Percentiles rank a stretch among this genome's conserved stretches.
phyloP scores from a whole-genome alignment of 2,113 vertebrate species.

The Chloropsis cyanopogon region DNA sequence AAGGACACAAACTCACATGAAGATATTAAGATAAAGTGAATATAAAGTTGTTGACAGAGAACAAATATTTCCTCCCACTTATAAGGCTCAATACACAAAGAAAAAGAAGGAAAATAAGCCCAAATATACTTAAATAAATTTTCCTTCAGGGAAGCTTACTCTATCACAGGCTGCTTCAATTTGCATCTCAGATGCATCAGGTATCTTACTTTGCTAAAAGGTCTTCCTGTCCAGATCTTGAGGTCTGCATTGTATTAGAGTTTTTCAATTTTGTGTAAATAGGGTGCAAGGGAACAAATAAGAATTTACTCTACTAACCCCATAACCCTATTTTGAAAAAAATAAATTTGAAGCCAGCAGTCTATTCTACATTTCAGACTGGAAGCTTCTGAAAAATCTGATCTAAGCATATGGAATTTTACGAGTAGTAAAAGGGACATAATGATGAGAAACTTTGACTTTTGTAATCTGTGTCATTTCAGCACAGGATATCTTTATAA shows the following conservation, averaged over 20 bases:
- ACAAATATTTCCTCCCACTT: background rate
- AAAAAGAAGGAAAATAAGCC: background rate
- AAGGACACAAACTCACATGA: background rate
- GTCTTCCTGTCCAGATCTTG: background rate
- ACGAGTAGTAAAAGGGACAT: background rate
- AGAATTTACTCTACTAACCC: background rate
- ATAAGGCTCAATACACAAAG: background rate
- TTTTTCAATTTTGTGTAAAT: background rate
- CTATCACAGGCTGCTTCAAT: background rate
- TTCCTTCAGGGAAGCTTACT: background rate
- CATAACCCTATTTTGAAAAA: background rate
- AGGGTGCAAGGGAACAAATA: background rate
- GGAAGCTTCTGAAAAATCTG: background rate
- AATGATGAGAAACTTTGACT: background rate
- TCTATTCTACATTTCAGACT: background rate
- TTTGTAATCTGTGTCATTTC: background rate
- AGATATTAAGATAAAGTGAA: background rate
- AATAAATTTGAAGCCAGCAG: background rate
- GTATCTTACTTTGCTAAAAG: background rate
- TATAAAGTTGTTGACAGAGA: background rate
- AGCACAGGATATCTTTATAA: background rate
- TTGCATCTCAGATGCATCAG: background rate
- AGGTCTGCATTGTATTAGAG: background rate
- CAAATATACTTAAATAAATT: background rate
- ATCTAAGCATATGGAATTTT: background rate